Conservation (phyloP, 2,888 invertebrate species). For the Drosophila peninsularis region DNA sequence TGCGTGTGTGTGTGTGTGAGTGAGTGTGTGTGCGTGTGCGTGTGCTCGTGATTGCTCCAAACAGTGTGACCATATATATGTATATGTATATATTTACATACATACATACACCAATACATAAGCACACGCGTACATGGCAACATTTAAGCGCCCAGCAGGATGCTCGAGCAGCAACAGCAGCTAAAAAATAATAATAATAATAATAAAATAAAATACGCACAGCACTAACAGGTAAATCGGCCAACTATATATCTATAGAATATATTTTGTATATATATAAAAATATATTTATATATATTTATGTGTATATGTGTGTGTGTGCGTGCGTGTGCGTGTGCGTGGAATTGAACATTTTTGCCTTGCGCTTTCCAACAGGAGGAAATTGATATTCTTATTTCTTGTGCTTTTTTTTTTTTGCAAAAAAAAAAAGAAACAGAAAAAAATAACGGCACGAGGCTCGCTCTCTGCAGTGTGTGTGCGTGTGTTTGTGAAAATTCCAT, state of each 20-base stretch:
- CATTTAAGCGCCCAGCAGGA: conserved; percentile 44
- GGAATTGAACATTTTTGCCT: conserved; percentile 58
- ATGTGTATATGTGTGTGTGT: conserved; percentile 19
- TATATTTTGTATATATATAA: conserved; percentile 9
- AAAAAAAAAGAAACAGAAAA: conserved; percentile 16
- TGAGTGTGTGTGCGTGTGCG: conserved; percentile 27
- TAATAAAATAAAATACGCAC: conserved; percentile 10
- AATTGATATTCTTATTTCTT: conserved; percentile 80
- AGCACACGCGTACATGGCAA: conserved; percentile 40
- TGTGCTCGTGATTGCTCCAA: conserved; percentile 27
- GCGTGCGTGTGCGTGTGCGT: conserved; percentile 44
- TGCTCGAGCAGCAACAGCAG: conserved; percentile 40
- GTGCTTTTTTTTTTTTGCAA: conserved; percentile 68
- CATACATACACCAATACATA: conserved; percentile 40
- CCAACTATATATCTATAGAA: conserved; percentile 23
- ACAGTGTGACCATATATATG: conserved; percentile 61
- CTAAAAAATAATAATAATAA: conserved; percentile 20
- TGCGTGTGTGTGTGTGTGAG: conserved; percentile 24
- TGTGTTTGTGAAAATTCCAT: conserved; percentile 71
- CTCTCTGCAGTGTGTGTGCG: conserved; percentile 38
- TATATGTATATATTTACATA: conserved; percentile 38
- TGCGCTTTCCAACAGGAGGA: conserved; percentile 73
- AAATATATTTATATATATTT: conserved; percentile 13
- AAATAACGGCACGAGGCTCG: conserved; percentile 53
- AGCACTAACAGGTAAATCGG: conserved; percentile 56